Evolutionary conservation across 2,888 invertebrate genomes (phyloP).

Genomic region (Drosophila multiciliata): DNA sequence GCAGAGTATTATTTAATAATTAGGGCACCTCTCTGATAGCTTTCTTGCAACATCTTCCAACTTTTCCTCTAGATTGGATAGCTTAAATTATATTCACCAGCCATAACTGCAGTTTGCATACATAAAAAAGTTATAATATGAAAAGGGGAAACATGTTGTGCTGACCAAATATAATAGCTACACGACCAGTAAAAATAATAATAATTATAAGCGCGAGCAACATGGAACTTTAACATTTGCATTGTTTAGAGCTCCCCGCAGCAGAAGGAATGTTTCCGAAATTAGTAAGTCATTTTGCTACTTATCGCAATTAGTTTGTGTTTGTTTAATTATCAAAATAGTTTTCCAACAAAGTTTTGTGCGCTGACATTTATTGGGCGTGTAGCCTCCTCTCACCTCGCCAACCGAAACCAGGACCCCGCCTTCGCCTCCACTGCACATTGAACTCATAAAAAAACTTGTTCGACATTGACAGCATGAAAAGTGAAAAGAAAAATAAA

Average conservation of each 20-base stretch:
- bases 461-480: slow-evolving; percentile 55
- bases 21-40: neutral
- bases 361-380: slow-evolving; percentile 73
- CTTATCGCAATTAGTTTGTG: slow-evolving; percentile 70
- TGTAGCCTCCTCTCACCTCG: slow-evolving; percentile 28
- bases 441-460: slow-evolving; percentile 53
- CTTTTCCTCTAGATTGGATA: neutral
- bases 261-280: slow-evolving; percentile 30
- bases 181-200: neutral
- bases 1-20: neutral
- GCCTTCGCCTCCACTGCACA: neutral
- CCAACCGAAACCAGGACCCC: neutral
- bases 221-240: slow-evolving; percentile 32
- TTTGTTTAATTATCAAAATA: slow-evolving; percentile 76
- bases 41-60: neutral
- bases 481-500: slow-evolving; percentile 50
- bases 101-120: neutral
- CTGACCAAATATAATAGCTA: neutral
- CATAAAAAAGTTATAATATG: neutral
- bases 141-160: neutral
- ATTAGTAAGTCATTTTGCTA: slow-evolving; percentile 50
- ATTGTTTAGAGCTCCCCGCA: slow-evolving; percentile 34
- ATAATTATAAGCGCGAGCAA: neutral
- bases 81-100: neutral
- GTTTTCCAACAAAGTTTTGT: slow-evolving; percentile 68